Evolutionary conservation across 2,888 invertebrate species (phyloP).

Genomic region (Synanthedon formicaeformis): DNA sequence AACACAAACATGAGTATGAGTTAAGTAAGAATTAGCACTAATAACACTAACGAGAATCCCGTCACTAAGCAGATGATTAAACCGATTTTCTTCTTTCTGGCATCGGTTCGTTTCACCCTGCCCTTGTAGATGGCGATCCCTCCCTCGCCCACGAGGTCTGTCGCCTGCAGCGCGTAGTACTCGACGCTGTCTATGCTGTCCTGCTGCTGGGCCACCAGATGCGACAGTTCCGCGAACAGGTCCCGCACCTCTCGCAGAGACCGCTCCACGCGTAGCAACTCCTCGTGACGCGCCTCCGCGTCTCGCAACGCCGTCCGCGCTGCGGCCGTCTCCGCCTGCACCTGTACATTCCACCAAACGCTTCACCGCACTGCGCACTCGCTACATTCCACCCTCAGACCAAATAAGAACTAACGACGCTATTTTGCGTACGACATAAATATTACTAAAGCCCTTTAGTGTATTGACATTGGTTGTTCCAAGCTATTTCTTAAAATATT

Average conservation of each 20-base stretch:
- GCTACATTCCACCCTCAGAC: too few species aligned
- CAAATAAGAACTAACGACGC: too few species aligned
- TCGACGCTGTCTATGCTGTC: conserved; percentile 75
- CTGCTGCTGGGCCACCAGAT: conserved; percentile 80
- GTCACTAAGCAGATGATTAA: conserved; percentile 41
- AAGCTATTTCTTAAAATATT: too few species aligned
- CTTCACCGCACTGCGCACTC: too few species aligned
- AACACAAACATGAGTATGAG: not conserved
- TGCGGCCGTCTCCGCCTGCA: conserved; percentile 78
- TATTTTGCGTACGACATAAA: too few species aligned
- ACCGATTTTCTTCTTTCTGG: conserved; percentile 58
- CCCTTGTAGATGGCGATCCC: conserved; percentile 66
- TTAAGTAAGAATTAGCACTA: conserved; percentile 43
- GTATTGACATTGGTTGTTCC: too few species aligned
- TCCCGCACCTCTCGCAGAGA: conserved; percentile 82
- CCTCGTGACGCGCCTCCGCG: conserved; percentile 84
- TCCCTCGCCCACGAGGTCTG: conserved; percentile 70
- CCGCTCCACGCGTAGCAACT: conserved; percentile 84
- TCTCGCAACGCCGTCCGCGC: conserved; percentile 82
- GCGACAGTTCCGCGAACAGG: conserved; percentile 86
- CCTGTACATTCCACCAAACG: conserved; percentile 19
- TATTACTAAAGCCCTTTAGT: too few species aligned
- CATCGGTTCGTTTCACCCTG: conserved; percentile 50
- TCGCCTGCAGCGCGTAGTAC: conserved; percentile 74
- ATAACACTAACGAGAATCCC: conserved; percentile 43